Evolutionary conservation across 1,140 invertebrate species (phyloP).

Genomic region (Heliconius melpomene): DNA sequence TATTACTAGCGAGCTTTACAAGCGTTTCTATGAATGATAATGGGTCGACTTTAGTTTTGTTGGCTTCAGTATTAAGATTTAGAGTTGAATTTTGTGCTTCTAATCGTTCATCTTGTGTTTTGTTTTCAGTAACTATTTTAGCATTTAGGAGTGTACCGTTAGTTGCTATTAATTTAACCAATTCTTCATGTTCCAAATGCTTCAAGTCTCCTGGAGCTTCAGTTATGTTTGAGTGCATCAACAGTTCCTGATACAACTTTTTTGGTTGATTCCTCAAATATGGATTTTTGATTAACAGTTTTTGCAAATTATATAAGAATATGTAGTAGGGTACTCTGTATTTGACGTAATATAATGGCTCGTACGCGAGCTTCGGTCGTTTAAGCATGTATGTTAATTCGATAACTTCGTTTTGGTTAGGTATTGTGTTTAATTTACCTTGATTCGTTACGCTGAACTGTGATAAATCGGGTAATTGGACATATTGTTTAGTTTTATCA

Average conservation of each 20-base stretch:
- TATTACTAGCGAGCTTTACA: not conserved
- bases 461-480: slow-evolving; percentile 42
- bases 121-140: slow-evolving; percentile 41
- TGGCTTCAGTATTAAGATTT: not conserved
- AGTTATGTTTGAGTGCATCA: slow-evolving; percentile 45
- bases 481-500: slow-evolving; percentile 28
- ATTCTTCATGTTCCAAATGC: slow-evolving; percentile 45
- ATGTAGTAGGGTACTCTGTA: slow-evolving; percentile 59
- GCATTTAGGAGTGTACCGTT: slow-evolving; percentile 55
- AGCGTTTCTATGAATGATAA: not conserved
- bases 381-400: slow-evolving; percentile 52
- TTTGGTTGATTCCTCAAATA: slow-evolving; percentile 44
- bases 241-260: slow-evolving; percentile 49
- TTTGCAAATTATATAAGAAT: slow-evolving; percentile 50
- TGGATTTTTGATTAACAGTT: slow-evolving; percentile 43
- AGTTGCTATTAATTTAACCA: slow-evolving; percentile 46
- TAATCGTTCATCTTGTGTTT: not conserved
- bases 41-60: not conserved
- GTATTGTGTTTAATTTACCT: slow-evolving; percentile 44
- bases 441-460: slow-evolving; percentile 39
- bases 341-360: slow-evolving; percentile 58
- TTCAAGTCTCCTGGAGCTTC: slow-evolving; percentile 50
- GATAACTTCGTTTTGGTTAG: slow-evolving; percentile 43
- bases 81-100: not conserved
- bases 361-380: slow-evolving; percentile 38